Conservation (phyloP, 2,797 vertebrate species). For the Mus spretus region DNA sequence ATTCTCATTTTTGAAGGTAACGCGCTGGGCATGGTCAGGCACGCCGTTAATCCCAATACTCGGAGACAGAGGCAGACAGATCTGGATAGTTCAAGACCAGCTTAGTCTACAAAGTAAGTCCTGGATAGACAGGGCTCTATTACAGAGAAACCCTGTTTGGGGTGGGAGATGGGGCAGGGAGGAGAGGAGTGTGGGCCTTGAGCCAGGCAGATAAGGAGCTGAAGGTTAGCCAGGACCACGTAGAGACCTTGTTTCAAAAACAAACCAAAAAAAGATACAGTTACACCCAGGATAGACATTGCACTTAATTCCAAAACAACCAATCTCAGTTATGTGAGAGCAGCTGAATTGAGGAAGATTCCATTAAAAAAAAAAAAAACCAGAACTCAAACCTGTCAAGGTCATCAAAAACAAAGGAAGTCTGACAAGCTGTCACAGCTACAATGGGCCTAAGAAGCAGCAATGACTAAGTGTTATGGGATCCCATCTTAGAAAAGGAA, state of each 20-base stretch:
- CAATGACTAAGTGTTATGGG: background rate
- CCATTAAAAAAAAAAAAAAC: background rate
- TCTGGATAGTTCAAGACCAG: background rate
- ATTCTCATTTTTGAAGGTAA: background rate
- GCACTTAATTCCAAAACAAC: background rate
- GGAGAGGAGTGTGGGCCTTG: background rate
- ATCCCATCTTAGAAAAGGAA: background rate
- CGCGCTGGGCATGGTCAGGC: background rate
- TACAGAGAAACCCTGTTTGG: background rate
- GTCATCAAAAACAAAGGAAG: conserved; percentile 31
- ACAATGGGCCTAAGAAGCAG: background rate
- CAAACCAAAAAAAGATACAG: background rate
- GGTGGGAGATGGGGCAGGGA: background rate
- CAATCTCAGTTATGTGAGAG: background rate
- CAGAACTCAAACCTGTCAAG: background rate
- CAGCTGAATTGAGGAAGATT: background rate
- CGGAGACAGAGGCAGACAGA: background rate
- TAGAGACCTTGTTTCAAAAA: background rate
- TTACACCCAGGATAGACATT: background rate
- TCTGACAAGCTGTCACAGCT: background rate
- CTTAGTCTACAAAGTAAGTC: background rate
- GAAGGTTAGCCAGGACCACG: background rate
- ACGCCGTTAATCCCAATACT: background rate
- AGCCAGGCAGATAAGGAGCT: background rate
- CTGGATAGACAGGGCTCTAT: background rate